Base-by-base conservation (phyloP, 2,888 invertebrate genomes). In the Eumacrocentrus americanus region DNA sequence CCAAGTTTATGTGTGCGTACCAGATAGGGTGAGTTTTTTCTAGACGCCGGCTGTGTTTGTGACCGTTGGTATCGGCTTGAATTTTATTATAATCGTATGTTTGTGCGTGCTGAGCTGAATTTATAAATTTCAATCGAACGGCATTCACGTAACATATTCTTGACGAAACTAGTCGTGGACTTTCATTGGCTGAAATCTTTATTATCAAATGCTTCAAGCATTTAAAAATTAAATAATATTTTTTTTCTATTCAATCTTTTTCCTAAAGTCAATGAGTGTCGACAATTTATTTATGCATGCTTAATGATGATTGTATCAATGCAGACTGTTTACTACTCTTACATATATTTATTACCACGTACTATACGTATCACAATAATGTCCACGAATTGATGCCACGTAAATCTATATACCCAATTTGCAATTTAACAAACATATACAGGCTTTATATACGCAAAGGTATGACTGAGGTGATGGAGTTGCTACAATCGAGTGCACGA, bases 361-460 rank as follows among this genome's bases (percentile, higher is more conserved):
- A 29, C 9, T 34, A 48, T 48, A 50, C 16, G 53, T 53, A 53
- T 53, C 53, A 53, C 53, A 53, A 53, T 53, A 25, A 53, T 14
- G 53, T 58, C 52, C 58, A 58, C 52, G 38, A 44, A 25, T 58
- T 44, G 20, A 58, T 38, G 22, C 46, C 58, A 53, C 52, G 35
- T 46, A 42, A 51, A 35, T 42, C 37, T 9, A 35, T 25, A 50
- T 37, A 34, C 22, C 16, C 18, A 62, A 59, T 52, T 35, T 20
- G 40, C 29, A 47, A 35, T 53, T 54, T 52, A 67, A 73, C 71
- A 73, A 73, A 78, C 78, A 79, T 76, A 79, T 80, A 80, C 80
- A 80, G 78, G 79, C 78, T 79, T 79, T 70, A 61, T 60, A 37
- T 50, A 29, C 48, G 11, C 18, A n/a, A 56, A 38, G 40, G 34